Conservation (phyloP, 2,113 vertebrate genomes). For the Cricetomys ansorgei region DNA sequence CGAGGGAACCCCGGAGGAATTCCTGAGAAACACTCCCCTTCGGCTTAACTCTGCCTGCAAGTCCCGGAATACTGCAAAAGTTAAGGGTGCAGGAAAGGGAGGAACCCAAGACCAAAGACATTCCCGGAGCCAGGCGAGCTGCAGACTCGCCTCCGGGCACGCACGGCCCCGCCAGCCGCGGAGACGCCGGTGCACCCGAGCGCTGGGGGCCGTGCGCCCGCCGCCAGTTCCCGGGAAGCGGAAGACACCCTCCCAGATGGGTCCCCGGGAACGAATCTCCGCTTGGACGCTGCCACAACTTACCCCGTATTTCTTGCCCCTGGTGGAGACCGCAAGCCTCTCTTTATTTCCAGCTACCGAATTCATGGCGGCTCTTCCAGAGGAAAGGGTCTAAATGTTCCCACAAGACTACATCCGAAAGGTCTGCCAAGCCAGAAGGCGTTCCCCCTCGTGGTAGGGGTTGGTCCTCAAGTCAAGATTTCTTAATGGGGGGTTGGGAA, state of each 20-base stretch:
- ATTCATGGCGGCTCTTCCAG: conserved; percentile 93
- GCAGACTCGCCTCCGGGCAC: conserved; percentile 51
- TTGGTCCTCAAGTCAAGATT: conserved; percentile 46
- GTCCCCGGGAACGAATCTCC: conserved; percentile 3
- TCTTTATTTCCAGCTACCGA: conserved; percentile 97
- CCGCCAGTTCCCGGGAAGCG: neutral
- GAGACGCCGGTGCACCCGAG: neutral
- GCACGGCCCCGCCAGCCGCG: neutral
- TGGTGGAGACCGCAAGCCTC: conserved; percentile 90
- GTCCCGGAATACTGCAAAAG: conserved; percentile 62
- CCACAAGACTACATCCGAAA: conserved; percentile 81
- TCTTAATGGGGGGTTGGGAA: neutral
- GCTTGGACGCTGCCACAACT: conserved; percentile 76
- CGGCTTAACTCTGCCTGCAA: conserved; percentile 28
- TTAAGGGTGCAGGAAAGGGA: conserved; percentile 45
- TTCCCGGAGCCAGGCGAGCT: neutral
- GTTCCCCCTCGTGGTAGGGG: neutral
- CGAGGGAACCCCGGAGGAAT: neutral
- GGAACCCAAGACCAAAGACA: neutral
- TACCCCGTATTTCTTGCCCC: conserved; percentile 97
- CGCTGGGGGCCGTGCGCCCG: neutral
- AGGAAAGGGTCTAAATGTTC: conserved; percentile 62
- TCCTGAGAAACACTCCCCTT: neutral
- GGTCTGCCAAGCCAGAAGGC: conserved; percentile 63
- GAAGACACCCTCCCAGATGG: neutral